Evolutionary conservation across 2,113 vertebrate species (phyloP).

Genomic region (Nyctibius bracteatus): DNA sequence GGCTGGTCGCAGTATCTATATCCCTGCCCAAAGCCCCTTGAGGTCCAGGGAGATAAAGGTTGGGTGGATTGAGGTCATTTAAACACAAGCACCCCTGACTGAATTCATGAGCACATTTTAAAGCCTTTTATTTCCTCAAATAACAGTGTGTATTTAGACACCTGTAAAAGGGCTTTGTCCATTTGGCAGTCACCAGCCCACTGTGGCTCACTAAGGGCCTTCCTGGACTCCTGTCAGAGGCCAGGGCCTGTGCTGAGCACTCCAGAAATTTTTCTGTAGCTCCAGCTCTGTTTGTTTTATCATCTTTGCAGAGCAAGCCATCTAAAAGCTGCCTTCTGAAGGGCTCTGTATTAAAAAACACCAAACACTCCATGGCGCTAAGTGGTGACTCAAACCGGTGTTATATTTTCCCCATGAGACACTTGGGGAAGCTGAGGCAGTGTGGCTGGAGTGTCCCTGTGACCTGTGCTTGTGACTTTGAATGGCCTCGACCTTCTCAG

Average conservation of each 20-base stretch:
- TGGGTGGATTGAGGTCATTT: background rate
- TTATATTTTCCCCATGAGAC: background rate
- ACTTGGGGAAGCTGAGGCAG: background rate
- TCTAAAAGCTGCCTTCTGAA: conserved; percentile 20
- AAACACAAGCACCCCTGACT: background rate
- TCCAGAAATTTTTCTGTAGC: conserved; percentile 45
- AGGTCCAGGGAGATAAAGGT: background rate
- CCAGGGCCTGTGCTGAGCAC: background rate
- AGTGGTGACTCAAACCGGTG: background rate
- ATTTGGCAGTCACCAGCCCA: background rate
- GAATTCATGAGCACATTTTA: background rate
- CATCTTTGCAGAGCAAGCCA: background rate
- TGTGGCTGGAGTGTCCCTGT: background rate
- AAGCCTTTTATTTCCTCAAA: conserved; percentile 23
- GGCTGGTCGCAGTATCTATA: background rate
- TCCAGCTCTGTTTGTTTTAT: conserved; percentile 45
- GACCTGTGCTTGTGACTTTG: background rate
- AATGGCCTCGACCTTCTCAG: background rate
- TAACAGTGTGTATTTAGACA: background rate
- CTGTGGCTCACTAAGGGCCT: background rate
- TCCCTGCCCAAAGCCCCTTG: background rate
- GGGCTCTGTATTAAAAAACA: background rate
- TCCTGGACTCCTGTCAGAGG: background rate
- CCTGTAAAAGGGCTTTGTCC: conserved; percentile 15
- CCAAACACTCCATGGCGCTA: background rate